Evolutionary conservation across 2,113 vertebrate species (phyloP).

Genomic region (Bombycilla garrulus): DNA sequence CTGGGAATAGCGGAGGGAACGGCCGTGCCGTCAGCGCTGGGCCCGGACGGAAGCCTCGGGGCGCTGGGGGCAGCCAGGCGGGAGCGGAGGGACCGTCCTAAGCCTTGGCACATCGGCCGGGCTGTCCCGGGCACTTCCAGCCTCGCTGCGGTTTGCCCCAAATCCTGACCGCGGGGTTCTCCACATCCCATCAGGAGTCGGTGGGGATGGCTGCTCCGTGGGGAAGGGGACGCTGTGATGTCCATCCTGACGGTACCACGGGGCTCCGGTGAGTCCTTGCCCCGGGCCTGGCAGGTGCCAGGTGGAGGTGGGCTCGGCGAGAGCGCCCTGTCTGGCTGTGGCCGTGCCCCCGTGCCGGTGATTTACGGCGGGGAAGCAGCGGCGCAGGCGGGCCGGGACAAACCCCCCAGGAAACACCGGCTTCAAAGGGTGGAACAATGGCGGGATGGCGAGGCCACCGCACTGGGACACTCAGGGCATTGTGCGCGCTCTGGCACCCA

Average conservation of each 20-base stretch:
- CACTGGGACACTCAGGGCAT: neutral
- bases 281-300: neutral
- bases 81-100: neutral
- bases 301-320: accelerated
- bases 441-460: neutral
- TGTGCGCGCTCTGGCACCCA: accelerated
- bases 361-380: neutral
- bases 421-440: slow-evolving; percentile 32
- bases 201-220: accelerated
- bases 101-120: neutral
- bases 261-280: neutral
- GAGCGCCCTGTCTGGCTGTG: neutral
- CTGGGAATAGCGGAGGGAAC: slow-evolving; percentile 38
- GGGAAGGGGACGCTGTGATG: neutral
- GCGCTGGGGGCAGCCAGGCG: neutral
- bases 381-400: neutral
- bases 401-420: slow-evolving; percentile 16
- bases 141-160: neutral
- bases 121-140: accelerated
- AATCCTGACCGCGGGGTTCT: neutral
- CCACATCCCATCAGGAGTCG: neutral
- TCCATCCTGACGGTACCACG: accelerated
- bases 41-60: neutral
- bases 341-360: neutral
- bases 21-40: neutral